Conservation (phyloP, 1,140 invertebrate species). For the Chymomyza costata region DNA sequence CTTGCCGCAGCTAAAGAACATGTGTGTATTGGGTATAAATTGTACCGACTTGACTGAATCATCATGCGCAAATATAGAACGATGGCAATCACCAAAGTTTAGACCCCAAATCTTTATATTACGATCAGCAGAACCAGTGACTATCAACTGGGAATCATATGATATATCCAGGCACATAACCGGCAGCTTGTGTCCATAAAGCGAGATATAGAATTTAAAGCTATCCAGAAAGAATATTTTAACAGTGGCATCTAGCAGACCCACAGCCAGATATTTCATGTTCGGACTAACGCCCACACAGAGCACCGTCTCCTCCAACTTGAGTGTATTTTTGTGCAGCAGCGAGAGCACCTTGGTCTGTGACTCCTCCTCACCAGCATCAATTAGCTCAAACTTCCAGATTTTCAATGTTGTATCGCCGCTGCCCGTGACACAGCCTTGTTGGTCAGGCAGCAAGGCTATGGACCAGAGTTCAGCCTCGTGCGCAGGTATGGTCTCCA, state of each 20-base stretch:
- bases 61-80: slow-evolving; percentile 93
- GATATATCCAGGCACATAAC: slow-evolving; percentile 96
- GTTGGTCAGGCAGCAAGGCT: slow-evolving; percentile 84
- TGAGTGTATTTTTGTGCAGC: slow-evolving; percentile 86
- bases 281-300: slow-evolving; percentile 90
- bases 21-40: slow-evolving; percentile 94
- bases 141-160: slow-evolving; percentile 91
- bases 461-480: slow-evolving; percentile 86
- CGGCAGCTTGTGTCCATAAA: slow-evolving; percentile 98
- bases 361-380: slow-evolving; percentile 63
- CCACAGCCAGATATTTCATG: slow-evolving; percentile 90
- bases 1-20: slow-evolving; percentile 94
- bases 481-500: slow-evolving; percentile 89
- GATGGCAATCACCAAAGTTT: slow-evolving; percentile 98
- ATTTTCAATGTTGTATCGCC: slow-evolving; percentile 94
- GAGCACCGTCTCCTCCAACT: slow-evolving; percentile 90
- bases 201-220: slow-evolving; percentile 95
- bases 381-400: slow-evolving; percentile 93
- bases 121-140: slow-evolving; percentile 95
- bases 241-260: slow-evolving; percentile 93
- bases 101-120: slow-evolving; percentile 99
- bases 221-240: slow-evolving; percentile 97
- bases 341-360: slow-evolving; percentile 82
- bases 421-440: slow-evolving; percentile 89
- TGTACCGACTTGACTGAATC: slow-evolving; percentile 92